Percentiles rank a stretch among this genome's conserved stretches.
Evolutionary conservation across 2,797 vertebrate species (phyloP).

Genomic region (Rousettus madagascariensis): DNA sequence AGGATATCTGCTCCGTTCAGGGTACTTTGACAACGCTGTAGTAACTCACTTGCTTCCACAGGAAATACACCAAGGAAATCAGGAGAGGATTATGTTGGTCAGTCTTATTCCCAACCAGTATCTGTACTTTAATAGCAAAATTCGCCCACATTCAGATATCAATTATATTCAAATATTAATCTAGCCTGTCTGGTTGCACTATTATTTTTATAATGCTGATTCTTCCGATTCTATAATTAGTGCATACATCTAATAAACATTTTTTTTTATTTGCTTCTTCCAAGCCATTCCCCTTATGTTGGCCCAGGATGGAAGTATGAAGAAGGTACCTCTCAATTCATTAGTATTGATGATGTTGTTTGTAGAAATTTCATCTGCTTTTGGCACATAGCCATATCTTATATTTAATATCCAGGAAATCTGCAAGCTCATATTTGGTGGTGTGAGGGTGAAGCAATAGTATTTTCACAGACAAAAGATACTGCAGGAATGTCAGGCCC

Average conservation of each 20-base stretch:
- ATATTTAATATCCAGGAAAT: neutral
- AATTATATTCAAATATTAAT: neutral
- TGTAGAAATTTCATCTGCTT: neutral
- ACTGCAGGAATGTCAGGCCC: too few species aligned
- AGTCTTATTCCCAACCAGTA: neutral
- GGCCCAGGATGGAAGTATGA: neutral
- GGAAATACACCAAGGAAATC: neutral
- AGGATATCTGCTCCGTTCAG: neutral
- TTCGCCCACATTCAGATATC: neutral
- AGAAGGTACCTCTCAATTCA: neutral
- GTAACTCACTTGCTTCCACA: too few species aligned
- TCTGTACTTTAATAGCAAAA: neutral
- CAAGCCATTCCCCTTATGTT: neutral
- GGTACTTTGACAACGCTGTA: too few species aligned
- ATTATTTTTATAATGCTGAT: neutral
- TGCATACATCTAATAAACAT: neutral
- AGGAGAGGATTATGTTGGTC: neutral
- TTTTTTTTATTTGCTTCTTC: neutral
- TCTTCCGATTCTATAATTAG: neutral
- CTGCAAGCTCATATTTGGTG: neutral
- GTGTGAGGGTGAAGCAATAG: neutral
- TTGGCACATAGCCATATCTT: neutral
- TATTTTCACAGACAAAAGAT: neutral
- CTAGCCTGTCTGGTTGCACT: neutral
- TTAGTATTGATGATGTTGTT: neutral